These are phyloP conservation scores for Yponomeuta sedellus DNA, from an alignment of 2,888 invertebrate species.

Conservation along the genomic window DNA sequence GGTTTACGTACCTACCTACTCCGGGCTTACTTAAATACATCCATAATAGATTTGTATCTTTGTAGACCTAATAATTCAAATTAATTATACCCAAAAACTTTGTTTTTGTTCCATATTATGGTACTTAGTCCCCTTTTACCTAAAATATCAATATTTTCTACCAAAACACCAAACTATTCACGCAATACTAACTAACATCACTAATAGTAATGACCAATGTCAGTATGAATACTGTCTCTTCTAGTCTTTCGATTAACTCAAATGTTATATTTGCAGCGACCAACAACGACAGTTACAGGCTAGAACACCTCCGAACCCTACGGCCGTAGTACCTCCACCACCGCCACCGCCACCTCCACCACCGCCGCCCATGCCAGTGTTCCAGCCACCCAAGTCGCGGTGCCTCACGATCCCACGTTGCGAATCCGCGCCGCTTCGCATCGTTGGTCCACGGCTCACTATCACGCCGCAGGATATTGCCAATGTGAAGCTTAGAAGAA, in stretches of 20 bases:
- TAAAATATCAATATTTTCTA: no score
- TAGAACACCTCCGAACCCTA: neutral
- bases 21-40: no score
- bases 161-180: no score
- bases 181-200: no score
- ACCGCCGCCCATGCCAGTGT: conserved; percentile 50
- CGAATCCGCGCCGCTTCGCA: conserved; percentile 60
- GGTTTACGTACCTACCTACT: no score
- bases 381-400: conserved; percentile 38
- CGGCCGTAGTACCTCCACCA: neutral
- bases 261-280: neutral
- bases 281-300: neutral
- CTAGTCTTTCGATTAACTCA: neutral
- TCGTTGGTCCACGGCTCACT: conserved; percentile 48
- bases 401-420: conserved; percentile 58
- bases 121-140: no score
- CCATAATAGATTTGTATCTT: no score
- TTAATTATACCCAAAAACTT: no score
- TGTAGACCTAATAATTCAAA: no score
- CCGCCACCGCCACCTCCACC: conserved; percentile 32
- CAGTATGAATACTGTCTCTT: no score
- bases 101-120: no score
- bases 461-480: conserved; percentile 69
- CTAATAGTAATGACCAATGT: no score
- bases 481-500: conserved; percentile 63